Evolutionary conservation across 2,888 invertebrate genomes (phyloP).

Genomic region (Apotomis betuletana): DNA sequence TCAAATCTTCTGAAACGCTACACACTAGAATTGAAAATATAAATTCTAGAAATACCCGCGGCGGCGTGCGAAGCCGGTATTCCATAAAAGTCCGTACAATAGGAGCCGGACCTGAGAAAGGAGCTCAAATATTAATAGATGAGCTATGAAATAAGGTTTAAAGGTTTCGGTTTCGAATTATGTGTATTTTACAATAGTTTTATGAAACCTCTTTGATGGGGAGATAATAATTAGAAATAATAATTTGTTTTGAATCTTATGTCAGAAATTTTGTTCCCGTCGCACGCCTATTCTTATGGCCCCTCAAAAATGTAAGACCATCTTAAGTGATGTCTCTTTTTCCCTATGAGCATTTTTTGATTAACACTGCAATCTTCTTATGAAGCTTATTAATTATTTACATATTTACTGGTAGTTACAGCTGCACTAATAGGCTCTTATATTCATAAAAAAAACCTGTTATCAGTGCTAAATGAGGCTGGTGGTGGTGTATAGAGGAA

Average conservation of each 20-base stretch:
- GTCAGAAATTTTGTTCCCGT: too few species aligned
- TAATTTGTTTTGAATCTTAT: too few species aligned
- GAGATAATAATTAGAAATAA: too few species aligned
- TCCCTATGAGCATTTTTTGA: too few species aligned
- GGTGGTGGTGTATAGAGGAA: neutral
- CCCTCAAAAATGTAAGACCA: too few species aligned
- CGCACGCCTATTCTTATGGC: too few species aligned
- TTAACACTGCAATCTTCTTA: too few species aligned
- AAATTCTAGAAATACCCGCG: constrained; percentile 35
- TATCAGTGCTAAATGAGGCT: neutral
- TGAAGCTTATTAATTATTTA: neutral
- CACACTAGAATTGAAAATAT: constrained; percentile 39
- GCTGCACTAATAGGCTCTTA: neutral
- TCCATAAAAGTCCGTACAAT: constrained; percentile 38
- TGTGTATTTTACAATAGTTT: neutral
- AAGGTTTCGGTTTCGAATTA: neutral
- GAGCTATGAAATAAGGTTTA: constrained; percentile 10
- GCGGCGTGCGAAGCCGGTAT: constrained; percentile 36
- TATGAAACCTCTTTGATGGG: neutral
- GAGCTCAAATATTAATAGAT: constrained; percentile 13
- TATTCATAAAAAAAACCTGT: neutral
- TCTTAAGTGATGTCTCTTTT: too few species aligned
- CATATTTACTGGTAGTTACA: neutral
- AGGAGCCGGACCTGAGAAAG: neutral
- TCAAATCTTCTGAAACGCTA: constrained; percentile 27